Conservation (phyloP, 2,888 invertebrate genomes). For the Magallana nippona region DNA sequence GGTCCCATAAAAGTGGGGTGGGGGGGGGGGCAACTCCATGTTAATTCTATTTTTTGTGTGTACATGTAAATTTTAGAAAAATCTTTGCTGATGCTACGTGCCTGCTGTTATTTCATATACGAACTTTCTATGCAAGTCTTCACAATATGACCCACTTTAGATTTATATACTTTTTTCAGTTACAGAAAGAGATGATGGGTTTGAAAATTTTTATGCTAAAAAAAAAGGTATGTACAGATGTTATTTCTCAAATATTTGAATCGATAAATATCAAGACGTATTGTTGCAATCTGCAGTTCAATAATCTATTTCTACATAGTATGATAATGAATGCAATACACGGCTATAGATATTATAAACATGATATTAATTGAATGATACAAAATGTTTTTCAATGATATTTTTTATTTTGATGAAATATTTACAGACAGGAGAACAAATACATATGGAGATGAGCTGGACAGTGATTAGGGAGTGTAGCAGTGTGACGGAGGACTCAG, state of each 20-base stretch:
- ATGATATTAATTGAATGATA: no score
- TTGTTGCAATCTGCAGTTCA: not conserved
- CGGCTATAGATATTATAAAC: no score
- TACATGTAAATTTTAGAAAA: no score
- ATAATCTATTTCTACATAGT: not conserved
- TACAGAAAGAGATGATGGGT: conserved; percentile 21
- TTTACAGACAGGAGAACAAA: conserved; percentile 7
- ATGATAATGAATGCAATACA: no score
- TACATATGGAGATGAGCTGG: conserved; percentile 16
- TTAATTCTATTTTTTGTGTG: no score
- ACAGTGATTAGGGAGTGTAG: not conserved
- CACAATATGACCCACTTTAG: not conserved
- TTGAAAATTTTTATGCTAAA: conserved; percentile 25
- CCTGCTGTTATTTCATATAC: no score
- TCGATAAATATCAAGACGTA: not conserved
- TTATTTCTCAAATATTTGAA: not conserved
- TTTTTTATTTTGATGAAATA: no score
- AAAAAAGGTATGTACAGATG: not conserved
- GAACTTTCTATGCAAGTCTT: not conserved
- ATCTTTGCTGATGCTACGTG: no score
- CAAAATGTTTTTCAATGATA: no score
- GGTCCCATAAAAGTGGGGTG: no score
- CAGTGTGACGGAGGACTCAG: not conserved
- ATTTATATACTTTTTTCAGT: not conserved
- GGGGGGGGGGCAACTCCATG: no score